Base-by-base conservation (phyloP, 35 echinoderm and acorn worm species). In the Hemicentrotus pulcherrimus region DNA sequence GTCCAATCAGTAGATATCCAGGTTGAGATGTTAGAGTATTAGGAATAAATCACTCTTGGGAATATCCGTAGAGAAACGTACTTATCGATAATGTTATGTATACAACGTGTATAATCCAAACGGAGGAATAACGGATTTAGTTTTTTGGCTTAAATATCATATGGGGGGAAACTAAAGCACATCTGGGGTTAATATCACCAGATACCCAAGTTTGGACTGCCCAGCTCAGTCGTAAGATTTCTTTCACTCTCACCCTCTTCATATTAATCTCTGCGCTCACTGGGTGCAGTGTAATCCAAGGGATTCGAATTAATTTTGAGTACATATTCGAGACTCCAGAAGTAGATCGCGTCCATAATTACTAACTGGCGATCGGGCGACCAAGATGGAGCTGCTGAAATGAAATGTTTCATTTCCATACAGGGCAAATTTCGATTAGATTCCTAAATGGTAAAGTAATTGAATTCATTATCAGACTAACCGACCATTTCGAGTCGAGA, bases 401-500 rank as follows among this genome's bases (percentile, higher is more conserved):
- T 59, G 24, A 78, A 78, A 78, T 78, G 65, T 78, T 78, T 78
- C 65, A 78, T 78, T 28, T 78, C 65, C 65, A 78, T 78, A 78
- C 65, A 28, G 65, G 24, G 65, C 65, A 78, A 78, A 78, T 78
- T 78, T 78, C 65, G 65, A 78, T 78, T 78, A 78, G 24, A 78
- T 78, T 28, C 65, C 65, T 78, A 78, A 78, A 78, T 78, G 65
- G 65, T 78, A 78, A 78, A 78, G 65, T 78, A 78, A 78, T 78
- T 78, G 65, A 78, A 78, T 78, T 78, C 65, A 78, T 78, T 78
- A 78, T 78, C 19, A 78, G 65, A 78, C 65, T 78, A 78, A 78
- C 65, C 65, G 19, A 78, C 65, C 65, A 24, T 78, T 22, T 78
- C 65, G 65, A 78, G 5, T 78, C 65, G 65, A 78, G 65, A 78